A percentile compares a stretch with the other conserved stretches of the same genome.
These are phyloP conservation scores for Onychostruthus taczanowskii DNA, from an alignment of 2,113 vertebrate genomes.

Conservation along the genomic window DNA sequence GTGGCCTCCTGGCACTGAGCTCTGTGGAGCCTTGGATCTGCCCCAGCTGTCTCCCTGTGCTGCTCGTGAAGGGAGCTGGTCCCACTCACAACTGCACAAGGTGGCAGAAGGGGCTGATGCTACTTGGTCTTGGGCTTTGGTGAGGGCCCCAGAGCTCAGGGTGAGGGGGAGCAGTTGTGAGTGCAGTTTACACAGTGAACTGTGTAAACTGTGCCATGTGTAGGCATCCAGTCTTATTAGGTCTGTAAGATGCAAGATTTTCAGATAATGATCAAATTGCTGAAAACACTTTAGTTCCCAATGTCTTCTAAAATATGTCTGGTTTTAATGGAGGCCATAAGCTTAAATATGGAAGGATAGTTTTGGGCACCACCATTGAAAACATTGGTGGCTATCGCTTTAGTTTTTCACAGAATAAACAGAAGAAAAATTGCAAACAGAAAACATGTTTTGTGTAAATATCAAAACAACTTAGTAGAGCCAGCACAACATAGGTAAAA, in stretches of 20 bases:
- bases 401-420: not conserved
- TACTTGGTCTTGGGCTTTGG: not conserved
- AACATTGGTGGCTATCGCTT: not conserved
- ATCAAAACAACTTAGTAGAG: not conserved
- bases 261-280: not conserved
- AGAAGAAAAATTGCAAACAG: not conserved
- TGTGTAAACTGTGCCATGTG: not conserved
- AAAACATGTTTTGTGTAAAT: conserved; percentile 33
- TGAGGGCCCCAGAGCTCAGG: not conserved
- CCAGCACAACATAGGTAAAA: conserved; percentile 10
- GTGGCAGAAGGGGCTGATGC: not conserved
- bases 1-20: not conserved
- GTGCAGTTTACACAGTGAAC: too few relatives aligned
- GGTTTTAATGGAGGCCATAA: not conserved
- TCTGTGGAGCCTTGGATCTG: not conserved
- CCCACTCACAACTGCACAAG: not conserved
- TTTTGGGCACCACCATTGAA: not conserved
- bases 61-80: not conserved
- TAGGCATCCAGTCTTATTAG: not conserved
- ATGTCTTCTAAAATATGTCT: not conserved
- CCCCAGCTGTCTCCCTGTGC: not conserved
- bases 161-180: not conserved
- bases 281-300: not conserved
- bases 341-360: not conserved
- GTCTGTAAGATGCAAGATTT: not conserved